Evolutionary conservation across 1,140 invertebrate species (phyloP).

Genomic region (Belonocnema kinseyi): DNA sequence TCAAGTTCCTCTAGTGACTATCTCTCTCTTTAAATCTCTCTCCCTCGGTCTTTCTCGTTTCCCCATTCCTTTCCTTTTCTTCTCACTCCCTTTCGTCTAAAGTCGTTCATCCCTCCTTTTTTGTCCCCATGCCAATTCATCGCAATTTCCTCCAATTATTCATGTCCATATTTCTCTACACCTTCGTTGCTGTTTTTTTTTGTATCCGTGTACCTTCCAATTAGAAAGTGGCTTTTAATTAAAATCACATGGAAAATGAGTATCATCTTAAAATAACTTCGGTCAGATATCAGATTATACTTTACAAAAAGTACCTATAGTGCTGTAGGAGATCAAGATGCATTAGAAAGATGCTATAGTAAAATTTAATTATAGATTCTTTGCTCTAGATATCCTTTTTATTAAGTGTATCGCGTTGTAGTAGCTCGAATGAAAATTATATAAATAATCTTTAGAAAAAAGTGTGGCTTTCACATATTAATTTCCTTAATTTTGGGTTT

Average conservation of each 20-base stretch:
- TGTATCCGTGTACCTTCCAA: not conserved
- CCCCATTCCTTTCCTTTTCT: conserved; percentile 11
- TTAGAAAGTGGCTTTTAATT: not conserved
- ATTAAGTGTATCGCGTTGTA: too few species aligned
- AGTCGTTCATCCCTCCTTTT: not conserved
- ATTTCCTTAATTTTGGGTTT: too few species aligned
- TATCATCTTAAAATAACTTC: not conserved
- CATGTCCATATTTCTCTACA: conserved; percentile 5
- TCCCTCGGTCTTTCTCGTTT: not conserved
- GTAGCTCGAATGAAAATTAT: too few species aligned
- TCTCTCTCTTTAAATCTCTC: not conserved
- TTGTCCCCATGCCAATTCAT: not conserved
- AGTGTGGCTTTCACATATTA: too few species aligned
- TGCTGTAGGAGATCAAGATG: too few species aligned
- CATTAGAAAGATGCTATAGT: too few species aligned
- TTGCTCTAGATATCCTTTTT: too few species aligned
- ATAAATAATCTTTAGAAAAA: too few species aligned
- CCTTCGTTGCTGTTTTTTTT: conserved; percentile 10
- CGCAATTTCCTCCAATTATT: conserved; percentile 29
- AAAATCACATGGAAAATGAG: not conserved
- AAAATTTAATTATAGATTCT: too few species aligned
- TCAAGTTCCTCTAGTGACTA: conserved; percentile 2
- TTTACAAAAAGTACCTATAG: not conserved
- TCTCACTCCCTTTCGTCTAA: conserved; percentile 24
- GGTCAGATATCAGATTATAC: conserved; percentile 4